Percentiles rank a stretch among this genome's conserved stretches.
These are phyloP conservation scores for Drosophila rufa DNA, from an alignment of 1,140 invertebrate genomes.

Conservation along the genomic window DNA sequence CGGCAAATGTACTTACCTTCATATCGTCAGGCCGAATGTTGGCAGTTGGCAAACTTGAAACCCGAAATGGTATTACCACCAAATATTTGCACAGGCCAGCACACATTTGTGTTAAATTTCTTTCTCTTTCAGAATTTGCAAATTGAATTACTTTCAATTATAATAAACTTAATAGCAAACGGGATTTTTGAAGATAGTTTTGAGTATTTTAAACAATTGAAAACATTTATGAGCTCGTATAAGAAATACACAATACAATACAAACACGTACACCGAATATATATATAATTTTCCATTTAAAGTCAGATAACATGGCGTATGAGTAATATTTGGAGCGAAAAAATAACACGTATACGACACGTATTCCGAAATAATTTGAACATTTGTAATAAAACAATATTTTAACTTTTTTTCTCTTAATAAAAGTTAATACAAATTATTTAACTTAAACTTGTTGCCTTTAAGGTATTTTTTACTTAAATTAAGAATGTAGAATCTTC, in stretches of 20 bases:
- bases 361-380: background rate
- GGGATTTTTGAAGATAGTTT: background rate
- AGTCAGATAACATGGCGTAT: background rate
- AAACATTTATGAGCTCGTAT: background rate
- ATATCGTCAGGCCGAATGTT: constrained; percentile 13
- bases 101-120: background rate
- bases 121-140: background rate
- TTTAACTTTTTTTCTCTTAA: background rate
- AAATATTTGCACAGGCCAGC: constrained; percentile 5
- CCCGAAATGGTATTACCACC: constrained; percentile 11
- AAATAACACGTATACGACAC: constrained; percentile 1
- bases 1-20: constrained; percentile 12
- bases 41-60: constrained; percentile 5
- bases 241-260: no score
- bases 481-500: constrained; percentile 2
- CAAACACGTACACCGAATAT: no score
- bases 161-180: background rate
- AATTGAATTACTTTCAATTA: constrained; percentile 10
- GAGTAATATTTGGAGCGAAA: background rate
- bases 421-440: no score
- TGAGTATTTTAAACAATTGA: no score
- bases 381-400: no score
- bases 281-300: background rate
- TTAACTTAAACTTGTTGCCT: no score
- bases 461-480: background rate